Conservation (phyloP, 1,140 invertebrate species). For the Araneus ventricosus region DNA sequence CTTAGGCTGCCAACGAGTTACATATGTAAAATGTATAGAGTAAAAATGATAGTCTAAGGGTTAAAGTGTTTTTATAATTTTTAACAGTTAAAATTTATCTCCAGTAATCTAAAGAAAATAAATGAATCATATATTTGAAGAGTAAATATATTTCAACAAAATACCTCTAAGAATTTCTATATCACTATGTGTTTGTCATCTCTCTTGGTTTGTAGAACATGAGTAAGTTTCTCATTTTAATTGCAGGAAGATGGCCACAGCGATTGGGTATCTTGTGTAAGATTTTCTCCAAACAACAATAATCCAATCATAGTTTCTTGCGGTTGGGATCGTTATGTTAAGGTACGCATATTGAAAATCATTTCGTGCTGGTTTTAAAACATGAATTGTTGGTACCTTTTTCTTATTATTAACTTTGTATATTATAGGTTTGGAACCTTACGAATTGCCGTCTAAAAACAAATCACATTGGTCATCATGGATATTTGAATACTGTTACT, state of each 20-base stretch:
- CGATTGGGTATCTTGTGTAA: conserved; percentile 99
- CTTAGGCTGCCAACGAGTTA: too few relatives aligned
- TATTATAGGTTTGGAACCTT: conserved; percentile 97
- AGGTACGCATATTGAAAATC: conserved; percentile 83
- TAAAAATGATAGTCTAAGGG: too few relatives aligned
- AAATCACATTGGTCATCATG: conserved; percentile 97
- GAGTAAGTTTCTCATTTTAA: conserved; percentile 67
- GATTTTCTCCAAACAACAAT: conserved; percentile 98
- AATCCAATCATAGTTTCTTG: conserved; percentile 99
- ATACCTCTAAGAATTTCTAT: too few relatives aligned
- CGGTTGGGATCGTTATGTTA: conserved; percentile 99
- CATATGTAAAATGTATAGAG: too few relatives aligned
- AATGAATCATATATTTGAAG: too few relatives aligned
- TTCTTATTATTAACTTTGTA: neutral
- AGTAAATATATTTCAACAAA: too few relatives aligned
- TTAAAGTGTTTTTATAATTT: too few relatives aligned
- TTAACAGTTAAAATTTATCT: too few relatives aligned
- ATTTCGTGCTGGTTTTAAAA: neutral
- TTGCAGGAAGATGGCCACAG: conserved; percentile 96
- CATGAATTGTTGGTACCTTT: neutral
- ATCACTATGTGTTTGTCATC: too few relatives aligned
- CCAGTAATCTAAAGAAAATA: too few relatives aligned
- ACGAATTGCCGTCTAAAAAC: conserved; percentile 99
- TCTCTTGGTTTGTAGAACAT: neutral
- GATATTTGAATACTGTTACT: conserved; percentile 99